Base-by-base conservation (phyloP, 1,140 invertebrate species). In the Eriocheir sinensis region DNA sequence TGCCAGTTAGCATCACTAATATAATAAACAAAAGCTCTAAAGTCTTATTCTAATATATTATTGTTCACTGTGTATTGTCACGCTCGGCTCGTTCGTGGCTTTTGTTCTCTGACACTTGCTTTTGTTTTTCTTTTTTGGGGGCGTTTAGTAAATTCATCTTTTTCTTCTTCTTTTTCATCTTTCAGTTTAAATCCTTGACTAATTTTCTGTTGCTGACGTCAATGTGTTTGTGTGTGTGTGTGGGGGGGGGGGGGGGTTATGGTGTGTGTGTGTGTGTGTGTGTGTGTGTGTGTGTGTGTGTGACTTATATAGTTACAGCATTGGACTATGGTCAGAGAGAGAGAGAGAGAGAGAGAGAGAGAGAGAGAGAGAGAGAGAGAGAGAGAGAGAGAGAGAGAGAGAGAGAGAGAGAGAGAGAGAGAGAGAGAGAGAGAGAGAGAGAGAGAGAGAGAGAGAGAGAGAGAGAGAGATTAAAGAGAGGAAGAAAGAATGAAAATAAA, bases 361-460 rank as follows among this genome's bases (percentile, higher is more conserved):
- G 53, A 72, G 53, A 72, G 53, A 72, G 53, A 72, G 53, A 32
- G 15, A 83, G 15, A 83, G 15, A 32, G 15, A 83, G 81, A 83
- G 81, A 83, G 81, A 83, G 81, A 83, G 81, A 83, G 81, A 83
- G 81, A 83, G 81, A 83, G 81, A 83, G 81, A 12, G 9, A 83
- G 81, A n/a, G 30, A 83, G 9, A 30, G 81, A 8, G 81, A 30
- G 30, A 12, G 81, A 30, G 8, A n/a, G 8, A 83, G 81, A 12
- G 81, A 32, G 30, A 83, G 30, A 32, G 21, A 9, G 81, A 83
- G 81, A 32, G 30, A 83, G 81, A 32, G 30, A 32, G 15, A 83
- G 9, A 32, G 32, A 83, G 34, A 32, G 9, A 32, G 32, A 32
- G 81, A 32, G 81, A 32, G 34, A 9, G 9, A 8, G 8, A 6